Evolutionary conservation across 37 sponge, comb jelly and placozoan genomes (phyloP).

Genomic region (Tethya wilhelma): DNA sequence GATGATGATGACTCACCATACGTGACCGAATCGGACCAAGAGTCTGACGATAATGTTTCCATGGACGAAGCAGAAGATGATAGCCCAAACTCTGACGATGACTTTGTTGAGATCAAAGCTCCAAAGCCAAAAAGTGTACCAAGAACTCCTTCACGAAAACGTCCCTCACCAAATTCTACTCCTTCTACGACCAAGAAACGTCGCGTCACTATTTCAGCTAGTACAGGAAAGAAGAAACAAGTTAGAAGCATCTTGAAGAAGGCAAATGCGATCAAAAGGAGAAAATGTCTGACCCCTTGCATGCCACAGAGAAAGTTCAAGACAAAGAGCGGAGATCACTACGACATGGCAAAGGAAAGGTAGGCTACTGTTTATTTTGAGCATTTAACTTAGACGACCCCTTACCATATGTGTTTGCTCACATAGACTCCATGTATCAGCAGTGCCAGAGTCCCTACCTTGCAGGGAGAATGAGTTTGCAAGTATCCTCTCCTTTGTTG

Average conservation of each 20-base stretch:
- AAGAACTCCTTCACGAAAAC: background rate
- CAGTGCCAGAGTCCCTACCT: constrained; percentile 83
- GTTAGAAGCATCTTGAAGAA: background rate
- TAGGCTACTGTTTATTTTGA: constrained; percentile 10
- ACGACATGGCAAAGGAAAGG: background rate
- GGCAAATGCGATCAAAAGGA: background rate
- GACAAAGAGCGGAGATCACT: background rate
- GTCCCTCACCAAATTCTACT: background rate
- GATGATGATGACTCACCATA: background rate
- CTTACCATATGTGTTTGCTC: background rate
- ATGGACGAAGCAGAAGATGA: background rate
- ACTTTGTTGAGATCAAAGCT: background rate
- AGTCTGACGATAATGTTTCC: too few species aligned
- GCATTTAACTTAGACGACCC: background rate
- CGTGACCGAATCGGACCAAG: background rate
- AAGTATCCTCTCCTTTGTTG: constrained; percentile 80
- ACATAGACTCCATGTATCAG: constrained; percentile 79
- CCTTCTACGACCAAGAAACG: too few species aligned
- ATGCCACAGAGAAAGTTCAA: background rate
- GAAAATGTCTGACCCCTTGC: background rate
- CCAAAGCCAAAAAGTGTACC: background rate
- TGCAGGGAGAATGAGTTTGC: constrained; percentile 89
- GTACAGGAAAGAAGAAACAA: background rate
- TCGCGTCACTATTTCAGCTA: too few species aligned
- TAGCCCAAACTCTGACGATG: background rate